Evolutionary conservation across 2,113 vertebrate species (phyloP), one percentile per base, ranked within the genome.

Genomic region (Centropristis striata): DNA sequence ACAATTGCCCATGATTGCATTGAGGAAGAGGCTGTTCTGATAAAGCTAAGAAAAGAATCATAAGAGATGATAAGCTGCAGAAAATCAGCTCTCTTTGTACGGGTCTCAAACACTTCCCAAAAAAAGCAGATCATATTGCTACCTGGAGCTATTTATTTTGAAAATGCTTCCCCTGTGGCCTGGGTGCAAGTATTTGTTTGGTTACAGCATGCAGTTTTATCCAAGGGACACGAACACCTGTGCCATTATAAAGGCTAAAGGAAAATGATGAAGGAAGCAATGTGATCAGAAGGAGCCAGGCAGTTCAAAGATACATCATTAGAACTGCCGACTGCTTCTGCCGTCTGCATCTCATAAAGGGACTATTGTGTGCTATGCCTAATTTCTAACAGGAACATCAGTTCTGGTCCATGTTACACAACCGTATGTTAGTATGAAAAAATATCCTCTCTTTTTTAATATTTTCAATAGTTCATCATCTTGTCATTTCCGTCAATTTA

Each of bases 221-320:
- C n/a, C 2, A 47, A 78, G 49, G 11, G 44, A 81, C 41, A 61
- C 8, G 28, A 72, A 50, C 60, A 88, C 69, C 58, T 82, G 69
- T 82, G 50, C 16, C 21, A 81, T 80, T 68, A 41, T 47, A 46
- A 77, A 69, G 44, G 54, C 46, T 39, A 32, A 79, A 78, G 54
- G 18, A 46, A 79, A 77, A 68, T 71, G 54, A 66, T 65, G 59
- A 71, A 51, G 69, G 70, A 80, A 72, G 73, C 72, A 66, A n/a
- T 58, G 60, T 68, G 68, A 64, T 76, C 76, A 67, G 44, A 15
- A 47, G 36, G 27, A 78, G 65, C 69, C 18, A 75, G 58, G 2
- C 44, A 42, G 53, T 71, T 84, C 79, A 90, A 87, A 86, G 75
- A 47, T 23, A 1, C 57, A 68, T 84, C 63, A 83, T 86, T 82